Conservation (phyloP, 1,140 invertebrate species). For the Drosophila simulans region DNA sequence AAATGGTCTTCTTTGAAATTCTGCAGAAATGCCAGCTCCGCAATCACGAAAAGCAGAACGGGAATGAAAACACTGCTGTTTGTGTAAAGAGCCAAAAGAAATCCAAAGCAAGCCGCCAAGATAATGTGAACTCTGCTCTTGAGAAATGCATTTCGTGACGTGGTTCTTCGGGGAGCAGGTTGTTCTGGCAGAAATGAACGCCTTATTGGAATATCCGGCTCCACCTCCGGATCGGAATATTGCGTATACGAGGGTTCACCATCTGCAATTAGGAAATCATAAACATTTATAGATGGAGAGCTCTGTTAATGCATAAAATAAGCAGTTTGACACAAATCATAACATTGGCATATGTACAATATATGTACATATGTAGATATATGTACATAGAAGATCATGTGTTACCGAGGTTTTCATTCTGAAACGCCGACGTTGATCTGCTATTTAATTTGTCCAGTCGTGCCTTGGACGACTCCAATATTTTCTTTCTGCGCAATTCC, state of each 20-base stretch:
- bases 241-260: not conserved
- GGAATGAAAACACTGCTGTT: constrained; percentile 33
- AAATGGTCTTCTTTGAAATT: constrained; percentile 11
- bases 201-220: constrained; percentile 23
- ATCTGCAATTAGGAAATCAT: constrained; percentile 6
- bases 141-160: not conserved
- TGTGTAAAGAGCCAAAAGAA: constrained; percentile 13
- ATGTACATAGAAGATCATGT: not conserved
- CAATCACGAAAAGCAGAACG: constrained; percentile 19
- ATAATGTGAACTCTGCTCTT: constrained; percentile 24
- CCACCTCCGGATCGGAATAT: constrained; percentile 32
- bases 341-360: no score
- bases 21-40: constrained; percentile 19
- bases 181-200: constrained; percentile 25
- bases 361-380: not conserved
- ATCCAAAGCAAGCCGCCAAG: constrained; percentile 19
- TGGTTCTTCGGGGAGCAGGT: not conserved
- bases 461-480: constrained; percentile 49
- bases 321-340: no score
- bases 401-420: constrained; percentile 7
- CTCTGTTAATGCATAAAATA: no score
- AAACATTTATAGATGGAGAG: not conserved
- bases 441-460: constrained; percentile 55
- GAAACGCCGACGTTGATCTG: constrained; percentile 1
- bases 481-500: constrained; percentile 51